These are phyloP conservation scores for Nerophis lumbriciformis DNA, from an alignment of 2,113 vertebrate genomes.

Conservation along the genomic window DNA sequence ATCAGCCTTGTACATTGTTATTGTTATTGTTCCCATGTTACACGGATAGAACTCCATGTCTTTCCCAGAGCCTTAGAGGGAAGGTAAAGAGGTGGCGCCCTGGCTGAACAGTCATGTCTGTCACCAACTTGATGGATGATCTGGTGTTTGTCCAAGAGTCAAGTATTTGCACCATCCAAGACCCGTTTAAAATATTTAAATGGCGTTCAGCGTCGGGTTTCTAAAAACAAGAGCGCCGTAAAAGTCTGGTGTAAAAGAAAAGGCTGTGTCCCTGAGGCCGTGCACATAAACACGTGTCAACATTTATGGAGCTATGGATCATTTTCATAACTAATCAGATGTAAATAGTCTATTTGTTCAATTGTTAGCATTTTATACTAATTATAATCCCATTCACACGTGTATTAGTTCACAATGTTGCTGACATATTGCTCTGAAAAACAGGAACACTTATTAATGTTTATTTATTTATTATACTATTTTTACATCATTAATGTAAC, in stretches of 20 bases:
- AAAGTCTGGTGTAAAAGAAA: conserved; percentile 33
- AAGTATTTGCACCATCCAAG: conserved; percentile 64
- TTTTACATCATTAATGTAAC: too few relatives aligned
- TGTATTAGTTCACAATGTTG: too few relatives aligned
- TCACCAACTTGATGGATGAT: conserved; percentile 46
- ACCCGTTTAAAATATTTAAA: conserved; percentile 75
- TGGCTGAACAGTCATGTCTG: conserved; percentile 5
- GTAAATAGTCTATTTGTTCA: too few relatives aligned
- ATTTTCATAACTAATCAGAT: too few relatives aligned
- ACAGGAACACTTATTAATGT: too few relatives aligned
- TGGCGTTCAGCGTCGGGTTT: conserved; percentile 61
- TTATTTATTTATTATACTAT: too few relatives aligned
- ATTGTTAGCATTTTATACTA: too few relatives aligned
- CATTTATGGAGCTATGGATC: background rate
- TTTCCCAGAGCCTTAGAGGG: background rate
- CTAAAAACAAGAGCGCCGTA: conserved; percentile 46
- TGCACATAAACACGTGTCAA: conserved; percentile 20
- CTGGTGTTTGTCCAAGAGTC: conserved; percentile 63
- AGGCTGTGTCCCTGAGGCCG: conserved; percentile 20
- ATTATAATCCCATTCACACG: too few relatives aligned
- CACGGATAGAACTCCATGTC: background rate
- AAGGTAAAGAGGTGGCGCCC: conserved; percentile 15
- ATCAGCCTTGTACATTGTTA: background rate
- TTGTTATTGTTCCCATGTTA: background rate
- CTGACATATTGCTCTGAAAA: too few relatives aligned